Base-by-base conservation (phyloP, 2,113 vertebrate genomes). In the Microtus richardsoni region DNA sequence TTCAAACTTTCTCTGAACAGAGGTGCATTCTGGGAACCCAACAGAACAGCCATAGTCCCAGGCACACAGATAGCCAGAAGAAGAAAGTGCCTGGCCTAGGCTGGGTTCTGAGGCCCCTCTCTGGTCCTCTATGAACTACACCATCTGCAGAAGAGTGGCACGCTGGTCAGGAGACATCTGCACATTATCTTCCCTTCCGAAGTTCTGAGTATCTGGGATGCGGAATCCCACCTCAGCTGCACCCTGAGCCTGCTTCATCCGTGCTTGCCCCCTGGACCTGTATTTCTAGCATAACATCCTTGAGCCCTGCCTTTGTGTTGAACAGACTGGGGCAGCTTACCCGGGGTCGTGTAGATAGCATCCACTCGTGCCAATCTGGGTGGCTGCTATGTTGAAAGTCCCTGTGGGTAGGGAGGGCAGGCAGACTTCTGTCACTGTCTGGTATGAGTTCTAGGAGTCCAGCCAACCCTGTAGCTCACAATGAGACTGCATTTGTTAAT, bases 341-440 rank as follows among this genome's bases (percentile, higher is more conserved):
- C 0, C 26, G 28, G 12, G 28, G 39, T 4, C 19, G 5, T 49
- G 39, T 80, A 47, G 73, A 5, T 11, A 22, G 47, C 79, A 14
- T 14, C 83, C 5, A 4, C 16, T 0, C 2, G 9, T n/a, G 80
- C 24, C 73, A 39, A 2, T 2, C 49, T 2, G 4, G 7, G 30
- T 22, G 52, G 33, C 60, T 3, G 70, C 6, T 26, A 0, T 22
- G 33, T 11, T 54, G 36, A 10, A 26, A 66, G 21, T 8, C 39
- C 10, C 19, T 3, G 4, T 73, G 71, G 62, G 26, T 14, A 47
- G 62, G 39, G 70, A 33, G 70, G 19, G 36, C 12, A 39, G 30
- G 44, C 10, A 13, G 52, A 12, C 26, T 36, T 70, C 74, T 66
- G 30, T 58, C 5, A 6, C 0, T 41, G n/a, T 24, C 41, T 47